Evolutionary conservation across 2,113 vertebrate genomes (phyloP), one percentile per base, ranked within the genome.

Genomic region (Hemichromis elongatus): DNA sequence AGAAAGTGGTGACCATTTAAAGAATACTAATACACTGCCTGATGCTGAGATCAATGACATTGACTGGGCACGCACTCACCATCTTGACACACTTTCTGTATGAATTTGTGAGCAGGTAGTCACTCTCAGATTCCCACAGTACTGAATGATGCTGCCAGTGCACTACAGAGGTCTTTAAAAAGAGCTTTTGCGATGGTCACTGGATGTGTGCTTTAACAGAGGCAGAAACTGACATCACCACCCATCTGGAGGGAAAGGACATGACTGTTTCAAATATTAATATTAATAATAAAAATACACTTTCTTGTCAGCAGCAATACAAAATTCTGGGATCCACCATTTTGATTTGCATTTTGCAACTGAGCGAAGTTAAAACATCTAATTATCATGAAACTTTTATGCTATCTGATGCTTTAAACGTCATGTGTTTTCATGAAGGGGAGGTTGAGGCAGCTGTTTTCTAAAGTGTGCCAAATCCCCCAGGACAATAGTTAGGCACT

Each of bases 211-310:
- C 21, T 79, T 19, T 26, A 10, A 16, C 40, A 61, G 26, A 45
- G 30, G 52, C 33, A 56, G 37, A 83, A 52, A 5, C 12, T 85
- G 81, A 93, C 28, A 9, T 86, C 90, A 90, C 53, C 40, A 78
- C 59, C 86, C 85, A 90, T 94, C 86, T 94, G 93, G 92, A 94
- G 87, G 87, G 80, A 93, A 91, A 81, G 28, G 1, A 66, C 26
- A 2, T 14, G 19, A 90, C 81, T 86, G 42, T 1, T 2, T 88
- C 26, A 12, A 28, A n/a, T 30, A 4, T 13, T 5, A 35, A 47
- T n/a, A 3, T 3, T 2, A 5, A 3, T 14, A 9, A 6, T n/a
- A 3, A 3, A 33, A 30, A 30, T 7, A n/a, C 3, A 18, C n/a
- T 14, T 42, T 7, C n/a, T 19, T 11, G 2, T 21, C 10, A 61